These are phyloP conservation scores for Tadarida brasiliensis DNA, from an alignment of 2,797 vertebrate species.

Conservation along the genomic window DNA sequence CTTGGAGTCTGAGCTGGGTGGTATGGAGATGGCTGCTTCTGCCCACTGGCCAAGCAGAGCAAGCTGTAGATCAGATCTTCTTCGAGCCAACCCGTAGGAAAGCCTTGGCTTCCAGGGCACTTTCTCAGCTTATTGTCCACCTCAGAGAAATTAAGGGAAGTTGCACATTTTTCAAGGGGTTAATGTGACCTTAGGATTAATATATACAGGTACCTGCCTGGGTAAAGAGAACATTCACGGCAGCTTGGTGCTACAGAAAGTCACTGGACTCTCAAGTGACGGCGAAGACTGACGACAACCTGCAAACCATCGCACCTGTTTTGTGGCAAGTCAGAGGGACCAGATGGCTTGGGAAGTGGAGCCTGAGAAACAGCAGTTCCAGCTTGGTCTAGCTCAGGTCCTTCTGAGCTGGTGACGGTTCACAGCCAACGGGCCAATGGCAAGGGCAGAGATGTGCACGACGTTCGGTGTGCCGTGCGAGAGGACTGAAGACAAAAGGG, in stretches of 20 bases:
- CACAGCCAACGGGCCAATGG: not conserved
- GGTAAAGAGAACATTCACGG: not conserved
- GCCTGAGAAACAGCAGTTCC: not conserved
- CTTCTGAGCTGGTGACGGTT: not conserved
- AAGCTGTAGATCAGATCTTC: not conserved
- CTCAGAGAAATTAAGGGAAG: not conserved
- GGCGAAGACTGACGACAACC: not conserved
- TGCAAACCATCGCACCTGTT: not conserved
- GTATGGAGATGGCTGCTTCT: not conserved
- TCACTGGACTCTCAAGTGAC: not conserved
- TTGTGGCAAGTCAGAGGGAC: not conserved
- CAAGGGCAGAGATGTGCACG: not conserved
- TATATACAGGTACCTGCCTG: not conserved
- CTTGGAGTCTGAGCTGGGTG: not conserved
- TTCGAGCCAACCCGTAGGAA: not conserved
- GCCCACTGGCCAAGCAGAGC: not conserved
- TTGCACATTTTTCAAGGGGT: not conserved
- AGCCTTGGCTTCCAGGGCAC: not conserved
- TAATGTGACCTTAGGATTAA: not conserved
- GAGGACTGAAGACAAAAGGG: not conserved
- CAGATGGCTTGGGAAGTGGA: slow-evolving; percentile 2
- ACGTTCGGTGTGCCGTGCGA: not conserved
- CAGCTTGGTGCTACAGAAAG: not conserved
- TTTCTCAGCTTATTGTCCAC: not conserved
- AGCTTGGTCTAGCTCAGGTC: not conserved